Percentiles rank a stretch among this genome's conserved stretches.
phyloP scores from a whole-genome alignment of 2,888 invertebrate genomes.

The Tetranychus truncatus region DNA sequence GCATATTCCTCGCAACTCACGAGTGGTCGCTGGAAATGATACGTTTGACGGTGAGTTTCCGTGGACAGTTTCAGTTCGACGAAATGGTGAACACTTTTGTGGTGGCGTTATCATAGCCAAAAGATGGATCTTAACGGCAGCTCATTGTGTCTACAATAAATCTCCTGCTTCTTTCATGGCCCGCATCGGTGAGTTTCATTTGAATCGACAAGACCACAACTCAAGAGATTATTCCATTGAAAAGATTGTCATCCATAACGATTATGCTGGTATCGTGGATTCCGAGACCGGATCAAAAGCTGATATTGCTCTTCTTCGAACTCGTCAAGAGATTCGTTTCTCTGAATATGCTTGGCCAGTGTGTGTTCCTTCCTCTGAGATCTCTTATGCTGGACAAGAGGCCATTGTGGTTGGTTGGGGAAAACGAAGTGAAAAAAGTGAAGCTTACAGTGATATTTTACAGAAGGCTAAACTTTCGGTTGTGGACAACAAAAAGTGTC shows the following conservation, averaged over 20 bases:
- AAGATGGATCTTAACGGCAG: conserved; percentile 28
- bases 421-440: conserved; percentile 21
- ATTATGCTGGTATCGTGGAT: conserved; percentile 43
- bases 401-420: conserved; percentile 72
- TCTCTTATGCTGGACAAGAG: conserved; percentile 40
- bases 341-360: conserved; percentile 52
- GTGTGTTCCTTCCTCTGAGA: conserved; percentile 36
- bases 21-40: conserved; percentile 22
- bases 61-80: conserved; percentile 22
- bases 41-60: conserved; percentile 25
- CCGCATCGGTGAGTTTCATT: conserved; percentile 48
- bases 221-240: conserved; percentile 37
- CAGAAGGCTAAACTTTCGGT: conserved; percentile 53
- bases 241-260: conserved; percentile 50
- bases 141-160: conserved; percentile 26
- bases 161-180: conserved; percentile 22
- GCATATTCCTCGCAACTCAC: conserved; percentile 17
- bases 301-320: conserved; percentile 55
- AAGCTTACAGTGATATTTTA: conserved; percentile 32
- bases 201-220: conserved; percentile 39
- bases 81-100: conserved; percentile 23
- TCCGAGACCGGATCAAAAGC: conserved; percentile 31
- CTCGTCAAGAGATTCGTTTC: conserved; percentile 45
- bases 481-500: conserved; percentile 52
- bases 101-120: conserved; percentile 26